phyloP scores from a whole-genome alignment of 2,113 vertebrate species.

The Gavia stellata region DNA sequence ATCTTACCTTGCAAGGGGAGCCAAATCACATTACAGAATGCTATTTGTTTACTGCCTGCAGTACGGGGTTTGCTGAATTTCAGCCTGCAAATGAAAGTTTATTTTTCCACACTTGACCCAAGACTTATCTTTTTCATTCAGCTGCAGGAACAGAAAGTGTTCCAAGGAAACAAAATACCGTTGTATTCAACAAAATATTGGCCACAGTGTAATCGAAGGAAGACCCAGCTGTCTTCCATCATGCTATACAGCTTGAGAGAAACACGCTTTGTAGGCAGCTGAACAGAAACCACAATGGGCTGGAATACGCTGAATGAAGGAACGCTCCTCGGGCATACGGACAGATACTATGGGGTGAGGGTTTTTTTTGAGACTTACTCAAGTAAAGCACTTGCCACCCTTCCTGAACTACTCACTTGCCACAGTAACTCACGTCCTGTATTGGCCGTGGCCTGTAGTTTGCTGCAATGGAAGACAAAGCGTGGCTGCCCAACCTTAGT shows the following conservation, averaged over 20 bases:
- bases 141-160: background rate
- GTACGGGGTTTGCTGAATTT: background rate
- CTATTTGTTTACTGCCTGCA: background rate
- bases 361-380: background rate
- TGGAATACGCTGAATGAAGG: background rate
- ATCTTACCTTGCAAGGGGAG: constrained; percentile 11
- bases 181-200: background rate
- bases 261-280: background rate
- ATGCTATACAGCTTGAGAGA: background rate
- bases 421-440: background rate
- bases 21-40: background rate
- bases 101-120: background rate
- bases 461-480: background rate
- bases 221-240: background rate
- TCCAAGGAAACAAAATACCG: background rate
- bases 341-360: accelerated
- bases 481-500: accelerated
- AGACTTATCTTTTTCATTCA: background rate
- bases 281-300: background rate
- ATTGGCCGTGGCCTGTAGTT: accelerated
- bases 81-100: constrained; percentile 35
- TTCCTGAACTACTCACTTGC: background rate
- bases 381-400: background rate
- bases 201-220: background rate
- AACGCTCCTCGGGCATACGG: background rate